Evolutionary conservation across 2,113 vertebrate species (phyloP), one percentile per base, ranked within the genome.

Genomic region (Megaleporinus macrocephalus): DNA sequence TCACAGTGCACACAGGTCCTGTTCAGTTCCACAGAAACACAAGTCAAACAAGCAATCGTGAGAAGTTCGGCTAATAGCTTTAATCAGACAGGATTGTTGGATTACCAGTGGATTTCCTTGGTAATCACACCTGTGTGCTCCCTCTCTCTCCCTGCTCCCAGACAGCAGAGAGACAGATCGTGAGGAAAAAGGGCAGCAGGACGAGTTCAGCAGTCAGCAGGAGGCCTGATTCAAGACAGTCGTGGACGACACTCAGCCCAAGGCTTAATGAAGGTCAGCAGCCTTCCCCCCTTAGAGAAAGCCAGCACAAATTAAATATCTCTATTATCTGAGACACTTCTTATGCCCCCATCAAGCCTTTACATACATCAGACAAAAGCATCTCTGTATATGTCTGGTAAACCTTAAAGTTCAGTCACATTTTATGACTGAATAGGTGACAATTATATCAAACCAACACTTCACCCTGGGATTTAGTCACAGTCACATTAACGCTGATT

Each of bases 41-140:
- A 75, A 49, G 74, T 57, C 47, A 44, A 68, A 61, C 44, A 16
- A 18, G n/a, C 20, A 27, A 78, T 47, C 30, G 72, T 11, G 53
- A 26, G 14, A 47, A 51, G 66, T 84, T 66, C 83, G 74, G 82
- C 87, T 90, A 88, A 90, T 83, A 84, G 87, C 81, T 87, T 90
- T 89, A 89, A 88, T 91, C 89, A 89, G 81, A 87, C 79, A 61
- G 89, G 91, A 91, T 91, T 87, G 72, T 75, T 80, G 87, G 89
- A 89, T 89, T 90, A 92, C 83, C 65, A 0, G 4, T 84, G 88
- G 90, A 89, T 89, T 91, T 90, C 83, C 89, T 90, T 83, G 75
- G 82, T 90, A 90, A 91, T 87, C 74, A 59, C 68, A 80, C 78
- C 75, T 79, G 84, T 66, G 79, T 71, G 74, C 33, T 41, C 86